Evolutionary conservation across 2,888 invertebrate genomes (phyloP).

Genomic region (Catotricha subobsoleta): DNA sequence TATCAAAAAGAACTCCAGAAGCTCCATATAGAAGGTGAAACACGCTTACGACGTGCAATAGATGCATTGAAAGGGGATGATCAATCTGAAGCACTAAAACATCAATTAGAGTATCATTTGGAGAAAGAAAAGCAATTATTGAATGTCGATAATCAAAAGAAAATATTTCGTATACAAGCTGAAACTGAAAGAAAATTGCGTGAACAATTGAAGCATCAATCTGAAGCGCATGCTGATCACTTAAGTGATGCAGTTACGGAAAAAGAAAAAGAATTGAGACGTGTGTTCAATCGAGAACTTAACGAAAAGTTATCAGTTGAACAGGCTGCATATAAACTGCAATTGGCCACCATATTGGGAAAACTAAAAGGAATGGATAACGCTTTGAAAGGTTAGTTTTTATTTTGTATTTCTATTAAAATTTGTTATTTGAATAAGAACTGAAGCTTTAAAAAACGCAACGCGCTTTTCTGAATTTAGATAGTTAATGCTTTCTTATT

Average conservation of each 20-base stretch:
- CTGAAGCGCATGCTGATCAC: slow-evolving; percentile 72
- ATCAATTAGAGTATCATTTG: slow-evolving; percentile 47
- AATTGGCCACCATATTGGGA: slow-evolving; percentile 54
- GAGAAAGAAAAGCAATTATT: slow-evolving; percentile 47
- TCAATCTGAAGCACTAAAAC: slow-evolving; percentile 31
- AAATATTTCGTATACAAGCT: slow-evolving; percentile 40
- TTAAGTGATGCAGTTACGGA: slow-evolving; percentile 48
- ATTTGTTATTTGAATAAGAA: neutral
- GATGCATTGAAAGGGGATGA: slow-evolving; percentile 40
- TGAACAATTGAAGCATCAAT: slow-evolving; percentile 63
- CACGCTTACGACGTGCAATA: slow-evolving; percentile 44
- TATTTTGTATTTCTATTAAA: neutral
- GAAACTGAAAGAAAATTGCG: slow-evolving; percentile 55
- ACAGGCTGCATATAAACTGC: slow-evolving; percentile 44
- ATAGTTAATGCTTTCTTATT: too few species aligned
- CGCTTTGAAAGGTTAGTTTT: slow-evolving; percentile 43
- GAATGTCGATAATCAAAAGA: slow-evolving; percentile 51
- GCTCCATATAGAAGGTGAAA: slow-evolving; percentile 44
- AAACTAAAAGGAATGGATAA: slow-evolving; percentile 59
- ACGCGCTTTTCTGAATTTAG: too few species aligned
- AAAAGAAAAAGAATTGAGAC: slow-evolving; percentile 33
- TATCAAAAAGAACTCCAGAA: slow-evolving; percentile 61
- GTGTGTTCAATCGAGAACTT: slow-evolving; percentile 35
- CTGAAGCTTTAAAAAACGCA: too few species aligned
- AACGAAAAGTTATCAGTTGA: slow-evolving; percentile 52